Percentiles rank a stretch among this genome's conserved stretches.
These are phyloP conservation scores for Neogobius melanostomus DNA, from an alignment of 2,113 vertebrate species.

Conservation along the genomic window DNA sequence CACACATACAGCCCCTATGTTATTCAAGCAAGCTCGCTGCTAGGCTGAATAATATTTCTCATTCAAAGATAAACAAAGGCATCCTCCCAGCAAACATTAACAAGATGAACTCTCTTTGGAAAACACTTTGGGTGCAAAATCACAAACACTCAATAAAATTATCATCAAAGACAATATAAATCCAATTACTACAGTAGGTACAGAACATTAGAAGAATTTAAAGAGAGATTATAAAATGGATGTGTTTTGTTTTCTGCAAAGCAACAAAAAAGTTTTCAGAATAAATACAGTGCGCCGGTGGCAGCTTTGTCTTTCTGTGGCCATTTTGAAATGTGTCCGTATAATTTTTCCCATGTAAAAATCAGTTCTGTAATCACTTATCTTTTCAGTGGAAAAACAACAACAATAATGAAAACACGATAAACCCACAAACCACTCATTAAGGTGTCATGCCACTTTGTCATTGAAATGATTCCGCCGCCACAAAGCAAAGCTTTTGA, in stretches of 20 bases:
- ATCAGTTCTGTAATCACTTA: slow-evolving; percentile 14
- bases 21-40: neutral
- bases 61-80: slow-evolving; percentile 5
- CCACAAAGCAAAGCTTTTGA: slow-evolving; percentile 36
- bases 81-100: slow-evolving; percentile 1
- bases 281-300: too few species aligned
- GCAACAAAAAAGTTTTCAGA: too few species aligned
- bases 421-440: slow-evolving; percentile 47
- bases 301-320: too few species aligned
- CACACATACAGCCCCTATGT: neutral
- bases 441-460: slow-evolving; percentile 50
- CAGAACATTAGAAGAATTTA: too few species aligned
- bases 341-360: neutral
- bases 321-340: too few species aligned
- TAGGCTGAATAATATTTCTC: neutral
- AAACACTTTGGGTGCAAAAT: neutral
- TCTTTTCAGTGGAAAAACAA: slow-evolving; percentile 17
- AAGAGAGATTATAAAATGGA: too few species aligned
- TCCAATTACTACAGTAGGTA: too few species aligned
- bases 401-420: slow-evolving; percentile 17
- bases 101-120: neutral
- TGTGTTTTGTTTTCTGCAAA: too few species aligned
- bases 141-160: neutral
- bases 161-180: too few species aligned
- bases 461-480: slow-evolving; percentile 54